These are phyloP conservation scores for Drosophila sordidapex DNA, from an alignment of 2,888 invertebrate species.

Conservation along the genomic window DNA sequence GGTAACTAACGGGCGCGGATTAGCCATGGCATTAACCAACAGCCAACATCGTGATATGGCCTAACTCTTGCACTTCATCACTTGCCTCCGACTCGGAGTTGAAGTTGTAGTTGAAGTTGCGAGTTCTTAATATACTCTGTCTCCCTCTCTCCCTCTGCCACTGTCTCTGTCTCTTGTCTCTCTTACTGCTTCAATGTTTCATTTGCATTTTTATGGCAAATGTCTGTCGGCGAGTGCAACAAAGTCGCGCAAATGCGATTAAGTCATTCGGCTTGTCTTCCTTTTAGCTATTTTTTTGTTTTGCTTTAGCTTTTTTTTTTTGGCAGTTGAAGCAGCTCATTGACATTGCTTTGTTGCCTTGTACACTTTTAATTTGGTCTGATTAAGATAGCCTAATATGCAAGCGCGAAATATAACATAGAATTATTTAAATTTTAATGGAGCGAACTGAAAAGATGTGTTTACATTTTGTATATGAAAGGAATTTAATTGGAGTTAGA, in stretches of 20 bases:
- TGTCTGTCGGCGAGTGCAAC: slow-evolving; percentile 61
- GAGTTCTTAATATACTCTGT: slow-evolving; percentile 13
- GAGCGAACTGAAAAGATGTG: slow-evolving; percentile 5
- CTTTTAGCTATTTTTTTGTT: slow-evolving; percentile 7
- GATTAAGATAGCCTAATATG: slow-evolving; percentile 62
- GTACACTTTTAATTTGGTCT: slow-evolving; percentile 70
- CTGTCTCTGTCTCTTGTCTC: not conserved
- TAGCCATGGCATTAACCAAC: slow-evolving; percentile 75
- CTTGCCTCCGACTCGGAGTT: slow-evolving; percentile 29
- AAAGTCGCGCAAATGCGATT: slow-evolving; percentile 75
- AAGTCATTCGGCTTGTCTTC: slow-evolving; percentile 70
- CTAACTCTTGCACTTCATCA: slow-evolving; percentile 78
- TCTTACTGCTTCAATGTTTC: slow-evolving; percentile 57
- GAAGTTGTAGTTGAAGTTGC: slow-evolving; percentile 2
- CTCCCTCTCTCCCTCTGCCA: not conserved
- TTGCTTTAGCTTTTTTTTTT: slow-evolving; percentile 19
- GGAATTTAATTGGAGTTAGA: not conserved
- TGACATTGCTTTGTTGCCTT: slow-evolving; percentile 52
- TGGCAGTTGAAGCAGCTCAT: slow-evolving; percentile 37
- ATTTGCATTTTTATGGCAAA: slow-evolving; percentile 78
- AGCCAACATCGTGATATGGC: slow-evolving; percentile 75
- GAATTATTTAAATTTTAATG: slow-evolving; percentile 42
- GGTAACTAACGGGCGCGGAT: slow-evolving; percentile 75
- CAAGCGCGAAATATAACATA: slow-evolving; percentile 34
- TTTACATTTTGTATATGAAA: not conserved